Evolutionary conservation across 30 jellyfish, hydroid and myxozoan species (phyloP).

Genomic region (Catostylus mosaicus): DNA sequence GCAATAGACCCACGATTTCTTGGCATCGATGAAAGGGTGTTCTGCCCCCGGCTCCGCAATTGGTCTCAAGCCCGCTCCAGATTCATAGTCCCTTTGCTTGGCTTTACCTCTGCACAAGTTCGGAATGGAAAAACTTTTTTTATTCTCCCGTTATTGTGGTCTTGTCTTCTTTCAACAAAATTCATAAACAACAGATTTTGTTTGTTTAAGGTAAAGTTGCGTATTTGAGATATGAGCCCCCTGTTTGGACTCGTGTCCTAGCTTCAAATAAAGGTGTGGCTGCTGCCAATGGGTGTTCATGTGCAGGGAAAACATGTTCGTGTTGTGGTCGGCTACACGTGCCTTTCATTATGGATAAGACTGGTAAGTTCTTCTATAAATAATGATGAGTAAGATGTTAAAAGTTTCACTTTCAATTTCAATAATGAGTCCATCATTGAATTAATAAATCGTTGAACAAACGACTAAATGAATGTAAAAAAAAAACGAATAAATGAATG

Average conservation of each 20-base stretch:
- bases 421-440: not conserved
- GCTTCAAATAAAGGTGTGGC: not conserved
- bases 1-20: no score
- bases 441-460: not conserved
- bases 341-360: not conserved
- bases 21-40: no score
- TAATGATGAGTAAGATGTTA: not conserved
- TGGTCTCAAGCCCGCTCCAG: no score
- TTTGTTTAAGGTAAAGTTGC: not conserved
- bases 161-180: no score
- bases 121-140: no score
- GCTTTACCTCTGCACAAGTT: no score
- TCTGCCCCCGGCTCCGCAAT: no score
- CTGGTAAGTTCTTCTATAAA: not conserved
- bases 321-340: conserved; percentile 34
- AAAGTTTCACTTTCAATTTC: not conserved
- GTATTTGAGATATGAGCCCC: not conserved
- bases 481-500: not conserved
- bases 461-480: not conserved
- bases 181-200: not conserved
- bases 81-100: no score
- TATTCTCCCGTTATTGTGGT: no score
- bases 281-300: conserved; percentile 23
- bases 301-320: conserved; percentile 4
- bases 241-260: not conserved